Evolutionary conservation across 2,797 vertebrate genomes (phyloP).

Genomic region (Capromys pilorides): DNA sequence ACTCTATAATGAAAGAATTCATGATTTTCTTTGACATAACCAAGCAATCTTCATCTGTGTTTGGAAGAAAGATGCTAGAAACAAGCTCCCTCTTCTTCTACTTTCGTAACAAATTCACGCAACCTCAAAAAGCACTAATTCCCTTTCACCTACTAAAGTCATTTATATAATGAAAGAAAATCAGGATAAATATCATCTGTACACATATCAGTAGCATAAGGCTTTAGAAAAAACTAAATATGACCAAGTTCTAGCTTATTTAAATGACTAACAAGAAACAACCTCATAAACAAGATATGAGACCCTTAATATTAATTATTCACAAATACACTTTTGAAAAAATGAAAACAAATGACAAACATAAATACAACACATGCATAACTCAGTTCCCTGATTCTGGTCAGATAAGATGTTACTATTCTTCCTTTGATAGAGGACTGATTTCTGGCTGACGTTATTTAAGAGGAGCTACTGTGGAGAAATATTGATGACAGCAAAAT

Average conservation of each 20-base stretch:
- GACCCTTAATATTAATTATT: not conserved
- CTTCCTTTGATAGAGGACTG: not conserved
- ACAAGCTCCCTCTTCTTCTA: conserved; percentile 20
- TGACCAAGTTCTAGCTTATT: not conserved
- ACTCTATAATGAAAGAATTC: not conserved
- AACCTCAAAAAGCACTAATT: not conserved
- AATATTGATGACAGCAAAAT: not conserved
- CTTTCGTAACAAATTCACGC: not conserved
- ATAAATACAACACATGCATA: not conserved
- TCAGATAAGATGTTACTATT: not conserved
- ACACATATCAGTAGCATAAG: not conserved
- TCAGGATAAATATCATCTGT: not conserved
- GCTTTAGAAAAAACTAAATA: not conserved
- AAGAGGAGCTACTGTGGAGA: not conserved
- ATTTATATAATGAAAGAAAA: not conserved
- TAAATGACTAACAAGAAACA: not conserved
- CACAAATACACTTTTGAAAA: not conserved
- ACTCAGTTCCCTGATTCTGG: not conserved
- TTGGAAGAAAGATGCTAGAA: not conserved
- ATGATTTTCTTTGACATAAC: not conserved
- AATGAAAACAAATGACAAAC: not conserved
- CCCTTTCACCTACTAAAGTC: not conserved
- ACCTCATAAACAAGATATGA: not conserved
- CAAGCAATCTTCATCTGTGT: conserved; percentile 3
- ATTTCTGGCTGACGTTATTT: not conserved